A percentile compares a stretch with the other conserved stretches of the same genome.
These are phyloP conservation scores for Lithophane leautieri DNA, from an alignment of 2,888 invertebrate species.

Conservation along the genomic window DNA sequence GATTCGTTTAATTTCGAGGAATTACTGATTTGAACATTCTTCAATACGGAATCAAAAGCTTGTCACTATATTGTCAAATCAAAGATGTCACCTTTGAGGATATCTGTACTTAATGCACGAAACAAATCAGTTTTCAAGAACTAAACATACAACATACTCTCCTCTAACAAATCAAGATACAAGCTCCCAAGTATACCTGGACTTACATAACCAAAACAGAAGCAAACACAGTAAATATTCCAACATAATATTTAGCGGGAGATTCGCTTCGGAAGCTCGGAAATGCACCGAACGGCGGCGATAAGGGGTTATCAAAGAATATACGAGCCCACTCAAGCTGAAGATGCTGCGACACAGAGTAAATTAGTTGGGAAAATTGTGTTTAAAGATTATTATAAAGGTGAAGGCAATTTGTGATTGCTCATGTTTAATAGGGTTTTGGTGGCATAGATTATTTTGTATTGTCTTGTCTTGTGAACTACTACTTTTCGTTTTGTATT, in stretches of 20 bases:
- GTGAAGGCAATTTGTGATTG: slow-evolving; percentile 50
- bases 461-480: slow-evolving; percentile 1
- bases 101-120: not conserved
- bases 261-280: slow-evolving; percentile 62
- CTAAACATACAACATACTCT: not conserved
- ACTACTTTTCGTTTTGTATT: not conserved
- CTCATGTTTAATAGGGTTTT: slow-evolving; percentile 19
- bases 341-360: slow-evolving; percentile 60
- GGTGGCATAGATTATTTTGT: slow-evolving; percentile 7
- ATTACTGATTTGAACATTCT: not conserved
- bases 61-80: no score
- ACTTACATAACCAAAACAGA: slow-evolving; percentile 45
- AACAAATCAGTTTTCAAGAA: not conserved
- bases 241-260: slow-evolving; percentile 57
- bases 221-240: slow-evolving; percentile 48
- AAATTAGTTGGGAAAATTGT: slow-evolving; percentile 56
- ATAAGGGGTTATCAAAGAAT: slow-evolving; percentile 82
- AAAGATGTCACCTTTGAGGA: not conserved
- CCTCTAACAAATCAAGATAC: slow-evolving; percentile 10
- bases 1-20: not conserved
- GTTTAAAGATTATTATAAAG: slow-evolving; percentile 50
- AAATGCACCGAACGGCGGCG: slow-evolving; percentile 73
- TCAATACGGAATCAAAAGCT: not conserved
- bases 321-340: slow-evolving; percentile 68
- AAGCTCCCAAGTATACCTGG: slow-evolving; percentile 11